These are phyloP conservation scores for Cinclus mexicanus DNA, from an alignment of 2,113 vertebrate species.

Conservation along the genomic window DNA sequence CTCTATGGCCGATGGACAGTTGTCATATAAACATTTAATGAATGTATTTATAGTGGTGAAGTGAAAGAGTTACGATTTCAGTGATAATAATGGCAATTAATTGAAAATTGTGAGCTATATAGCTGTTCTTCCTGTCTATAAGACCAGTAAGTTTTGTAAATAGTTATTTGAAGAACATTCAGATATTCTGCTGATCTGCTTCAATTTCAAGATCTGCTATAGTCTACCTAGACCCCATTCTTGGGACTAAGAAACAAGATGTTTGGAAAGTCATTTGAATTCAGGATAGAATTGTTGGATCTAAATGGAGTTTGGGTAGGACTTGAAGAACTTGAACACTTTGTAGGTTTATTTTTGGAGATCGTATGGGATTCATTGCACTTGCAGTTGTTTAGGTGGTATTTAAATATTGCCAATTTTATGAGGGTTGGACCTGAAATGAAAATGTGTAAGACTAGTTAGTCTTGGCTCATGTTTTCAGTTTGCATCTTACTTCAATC, in stretches of 20 bases:
- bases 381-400: not conserved
- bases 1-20: rapidly evolving
- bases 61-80: not conserved
- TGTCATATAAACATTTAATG: not conserved
- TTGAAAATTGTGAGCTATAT: not conserved
- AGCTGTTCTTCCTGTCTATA: not conserved
- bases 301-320: not conserved
- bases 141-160: not conserved
- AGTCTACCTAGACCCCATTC: not conserved
- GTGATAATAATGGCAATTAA: not conserved
- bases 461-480: not conserved
- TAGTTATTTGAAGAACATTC: not conserved
- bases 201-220: not conserved
- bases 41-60: not conserved
- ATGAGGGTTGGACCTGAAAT: not conserved
- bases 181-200: not conserved
- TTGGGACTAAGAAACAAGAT: not conserved
- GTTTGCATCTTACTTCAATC: not conserved
- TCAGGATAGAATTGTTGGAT: not conserved
- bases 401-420: not conserved
- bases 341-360: not conserved
- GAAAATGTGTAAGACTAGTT: not conserved
- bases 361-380: rapidly evolving
- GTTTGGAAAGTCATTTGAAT: not conserved
- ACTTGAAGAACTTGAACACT: not conserved